phyloP scores from a whole-genome alignment of 1,140 invertebrate genomes.

The Nasonia vitripennis region DNA sequence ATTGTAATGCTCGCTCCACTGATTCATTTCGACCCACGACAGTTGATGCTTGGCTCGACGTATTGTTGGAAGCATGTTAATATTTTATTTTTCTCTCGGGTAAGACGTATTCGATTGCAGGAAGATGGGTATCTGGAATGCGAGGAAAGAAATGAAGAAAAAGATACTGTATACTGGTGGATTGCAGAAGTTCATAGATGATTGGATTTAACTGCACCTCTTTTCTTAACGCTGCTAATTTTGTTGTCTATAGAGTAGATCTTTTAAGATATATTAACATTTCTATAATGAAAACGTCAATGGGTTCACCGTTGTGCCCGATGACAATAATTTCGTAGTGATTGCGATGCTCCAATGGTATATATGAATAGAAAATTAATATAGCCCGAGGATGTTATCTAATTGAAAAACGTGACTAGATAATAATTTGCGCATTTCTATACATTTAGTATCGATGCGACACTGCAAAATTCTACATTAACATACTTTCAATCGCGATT shows the following conservation, averaged over 20 bases:
- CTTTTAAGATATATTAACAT: not conserved
- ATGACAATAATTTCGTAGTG: no score
- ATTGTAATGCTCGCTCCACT: not conserved
- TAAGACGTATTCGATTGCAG: no score
- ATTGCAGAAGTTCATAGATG: no score
- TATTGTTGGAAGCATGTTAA: not conserved
- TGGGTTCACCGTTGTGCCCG: no score
- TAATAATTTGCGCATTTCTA: not conserved
- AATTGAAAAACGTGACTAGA: not conserved
- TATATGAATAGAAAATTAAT: not conserved
- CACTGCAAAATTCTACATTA: not conserved
- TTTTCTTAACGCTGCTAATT: no score
- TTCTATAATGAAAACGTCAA: not conserved
- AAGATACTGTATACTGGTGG: no score
- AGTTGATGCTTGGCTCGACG: not conserved
- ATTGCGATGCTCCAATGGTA: no score
- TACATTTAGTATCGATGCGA: not conserved
- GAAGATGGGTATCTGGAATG: no score
- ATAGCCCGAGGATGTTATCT: not conserved
- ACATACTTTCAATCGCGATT: not conserved
- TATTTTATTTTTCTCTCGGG: not conserved
- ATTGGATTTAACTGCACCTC: no score
- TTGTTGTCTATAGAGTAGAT: no score
- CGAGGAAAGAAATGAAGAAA: no score
- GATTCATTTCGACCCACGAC: conserved; percentile 14